Conservation (phyloP, 2,888 invertebrate species). For the Tridacna gigas region DNA sequence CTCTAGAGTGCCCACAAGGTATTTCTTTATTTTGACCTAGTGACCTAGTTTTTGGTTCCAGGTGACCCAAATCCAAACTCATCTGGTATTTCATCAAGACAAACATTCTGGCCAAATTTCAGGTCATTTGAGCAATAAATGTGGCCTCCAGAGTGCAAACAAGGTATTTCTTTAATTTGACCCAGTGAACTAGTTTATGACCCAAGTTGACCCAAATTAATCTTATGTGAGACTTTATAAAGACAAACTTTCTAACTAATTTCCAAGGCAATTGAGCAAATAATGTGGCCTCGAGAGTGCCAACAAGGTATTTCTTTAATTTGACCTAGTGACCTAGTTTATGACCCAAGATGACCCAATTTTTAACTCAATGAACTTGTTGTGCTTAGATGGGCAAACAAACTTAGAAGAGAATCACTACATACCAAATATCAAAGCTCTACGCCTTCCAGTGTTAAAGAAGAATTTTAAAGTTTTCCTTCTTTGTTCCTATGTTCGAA, state of each 20-base stretch:
- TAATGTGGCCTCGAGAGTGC: background rate
- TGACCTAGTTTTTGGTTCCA: background rate
- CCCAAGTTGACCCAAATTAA: background rate
- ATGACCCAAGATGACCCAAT: too few relatives aligned
- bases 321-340: too few relatives aligned
- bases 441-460: too few relatives aligned
- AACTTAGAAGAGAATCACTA: too few relatives aligned
- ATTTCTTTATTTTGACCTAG: background rate
- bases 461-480: too few relatives aligned
- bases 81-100: background rate
- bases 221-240: background rate
- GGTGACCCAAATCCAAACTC: background rate
- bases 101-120: background rate
- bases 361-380: too few relatives aligned
- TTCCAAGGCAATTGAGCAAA: background rate
- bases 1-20: background rate
- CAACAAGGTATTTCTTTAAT: background rate
- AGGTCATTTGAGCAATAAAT: background rate
- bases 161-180: background rate
- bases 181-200: background rate
- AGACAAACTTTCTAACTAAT: background rate
- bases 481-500: too few relatives aligned
- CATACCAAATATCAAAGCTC: too few relatives aligned
- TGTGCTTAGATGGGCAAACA: too few relatives aligned
- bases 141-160: background rate